Evolutionary conservation across 2,888 invertebrate species (phyloP).

Genomic region (Alviniconcha strummeri): DNA sequence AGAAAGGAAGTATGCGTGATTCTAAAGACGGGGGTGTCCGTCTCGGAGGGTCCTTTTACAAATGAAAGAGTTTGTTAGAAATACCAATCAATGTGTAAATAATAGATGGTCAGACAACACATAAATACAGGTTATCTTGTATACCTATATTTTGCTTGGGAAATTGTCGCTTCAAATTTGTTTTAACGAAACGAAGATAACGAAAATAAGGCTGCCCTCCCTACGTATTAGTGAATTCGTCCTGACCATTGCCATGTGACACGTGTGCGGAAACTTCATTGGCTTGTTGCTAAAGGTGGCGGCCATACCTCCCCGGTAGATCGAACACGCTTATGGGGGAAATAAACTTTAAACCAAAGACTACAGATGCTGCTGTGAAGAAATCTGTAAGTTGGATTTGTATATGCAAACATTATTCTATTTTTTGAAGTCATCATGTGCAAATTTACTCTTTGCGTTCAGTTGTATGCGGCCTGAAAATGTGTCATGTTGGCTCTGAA

Average conservation of each 20-base stretch:
- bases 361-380: slow-evolving; percentile 18
- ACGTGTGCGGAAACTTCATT: slow-evolving; percentile 47
- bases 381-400: slow-evolving; percentile 15
- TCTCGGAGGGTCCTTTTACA: neutral
- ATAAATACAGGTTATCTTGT: too few relatives aligned
- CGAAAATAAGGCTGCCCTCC: slow-evolving; percentile 23
- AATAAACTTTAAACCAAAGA: neutral
- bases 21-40: neutral
- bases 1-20: neutral
- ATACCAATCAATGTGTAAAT: too few relatives aligned
- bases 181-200: too few relatives aligned
- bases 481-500: neutral
- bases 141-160: too few relatives aligned
- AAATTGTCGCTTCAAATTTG: too few relatives aligned
- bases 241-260: slow-evolving; percentile 46
- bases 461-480: neutral
- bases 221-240: slow-evolving; percentile 32
- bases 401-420: neutral
- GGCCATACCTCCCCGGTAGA: slow-evolving; percentile 37
- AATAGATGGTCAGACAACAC: too few relatives aligned
- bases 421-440: neutral
- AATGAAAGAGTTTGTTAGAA: too few relatives aligned
- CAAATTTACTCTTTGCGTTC: neutral
- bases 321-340: slow-evolving; percentile 33
- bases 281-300: slow-evolving; percentile 44